phyloP scores from a whole-genome alignment of 2,113 vertebrate genomes.

The Spheniscus mendiculus region DNA sequence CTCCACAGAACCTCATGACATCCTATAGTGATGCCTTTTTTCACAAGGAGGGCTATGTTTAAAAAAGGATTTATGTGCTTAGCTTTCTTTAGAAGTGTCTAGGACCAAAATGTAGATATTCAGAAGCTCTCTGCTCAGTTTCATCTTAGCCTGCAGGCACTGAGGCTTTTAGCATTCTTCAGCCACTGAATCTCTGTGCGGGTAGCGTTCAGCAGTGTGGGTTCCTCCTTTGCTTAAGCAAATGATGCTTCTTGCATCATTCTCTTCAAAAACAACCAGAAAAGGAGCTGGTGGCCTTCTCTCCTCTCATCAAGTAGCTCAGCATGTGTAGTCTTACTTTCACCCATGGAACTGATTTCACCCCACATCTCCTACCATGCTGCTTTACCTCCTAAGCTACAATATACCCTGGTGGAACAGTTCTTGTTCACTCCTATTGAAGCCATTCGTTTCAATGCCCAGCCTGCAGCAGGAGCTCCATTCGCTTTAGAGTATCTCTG shows the following conservation, averaged over 20 bases:
- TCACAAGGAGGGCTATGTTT: background rate
- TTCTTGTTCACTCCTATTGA: background rate
- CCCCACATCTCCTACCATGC: background rate
- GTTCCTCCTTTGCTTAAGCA: background rate
- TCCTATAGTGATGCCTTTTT: background rate
- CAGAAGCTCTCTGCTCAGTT: background rate
- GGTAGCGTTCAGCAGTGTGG: background rate
- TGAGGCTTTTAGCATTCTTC: background rate
- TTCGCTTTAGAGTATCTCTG: background rate
- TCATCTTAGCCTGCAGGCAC: background rate
- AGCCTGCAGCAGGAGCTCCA: background rate
- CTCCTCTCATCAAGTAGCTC: background rate
- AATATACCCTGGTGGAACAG: background rate
- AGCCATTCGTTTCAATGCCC: background rate
- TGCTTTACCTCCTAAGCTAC: background rate
- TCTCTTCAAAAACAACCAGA: background rate
- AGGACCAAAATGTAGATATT: background rate
- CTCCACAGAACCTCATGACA: background rate
- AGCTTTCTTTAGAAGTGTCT: background rate
- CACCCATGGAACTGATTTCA: background rate
- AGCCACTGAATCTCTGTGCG: background rate
- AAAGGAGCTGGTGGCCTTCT: background rate
- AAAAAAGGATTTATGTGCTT: background rate
- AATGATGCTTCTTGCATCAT: background rate
- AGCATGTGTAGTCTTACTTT: background rate